Percentiles rank a stretch among this genome's conserved stretches.
These are phyloP conservation scores for Potorous gilbertii DNA, from an alignment of 2,797 vertebrate genomes.

Conservation along the genomic window DNA sequence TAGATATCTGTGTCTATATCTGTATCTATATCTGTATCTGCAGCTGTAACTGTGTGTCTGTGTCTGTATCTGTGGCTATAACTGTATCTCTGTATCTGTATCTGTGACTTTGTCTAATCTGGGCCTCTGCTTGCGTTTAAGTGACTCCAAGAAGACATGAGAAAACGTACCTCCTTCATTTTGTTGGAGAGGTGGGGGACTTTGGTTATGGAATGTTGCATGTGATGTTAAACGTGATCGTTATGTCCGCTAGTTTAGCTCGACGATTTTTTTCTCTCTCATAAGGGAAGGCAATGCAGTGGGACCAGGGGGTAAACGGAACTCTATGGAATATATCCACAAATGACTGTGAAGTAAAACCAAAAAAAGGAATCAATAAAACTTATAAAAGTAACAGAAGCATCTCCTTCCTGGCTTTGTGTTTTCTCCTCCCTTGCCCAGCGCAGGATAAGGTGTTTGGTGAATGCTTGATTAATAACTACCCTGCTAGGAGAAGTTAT, in stretches of 20 bases:
- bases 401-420: background rate
- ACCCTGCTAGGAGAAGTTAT: background rate
- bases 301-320: background rate
- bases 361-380: background rate
- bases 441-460: background rate
- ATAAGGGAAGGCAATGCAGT: background rate
- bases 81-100: background rate
- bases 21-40: background rate
- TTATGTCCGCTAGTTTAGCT: background rate
- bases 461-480: background rate
- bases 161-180: background rate
- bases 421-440: background rate
- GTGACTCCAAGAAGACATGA: background rate
- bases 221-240: background rate
- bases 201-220: background rate
- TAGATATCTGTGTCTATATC: too few species aligned
- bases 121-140: background rate
- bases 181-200: background rate
- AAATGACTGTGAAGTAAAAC: background rate
- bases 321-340: background rate
- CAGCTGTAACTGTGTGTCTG: background rate
- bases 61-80: background rate
- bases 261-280: background rate
- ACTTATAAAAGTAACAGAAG: background rate
- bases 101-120: background rate